Conservation (phyloP, 2,888 invertebrate genomes). For the Leptinotarsa haldemani region DNA sequence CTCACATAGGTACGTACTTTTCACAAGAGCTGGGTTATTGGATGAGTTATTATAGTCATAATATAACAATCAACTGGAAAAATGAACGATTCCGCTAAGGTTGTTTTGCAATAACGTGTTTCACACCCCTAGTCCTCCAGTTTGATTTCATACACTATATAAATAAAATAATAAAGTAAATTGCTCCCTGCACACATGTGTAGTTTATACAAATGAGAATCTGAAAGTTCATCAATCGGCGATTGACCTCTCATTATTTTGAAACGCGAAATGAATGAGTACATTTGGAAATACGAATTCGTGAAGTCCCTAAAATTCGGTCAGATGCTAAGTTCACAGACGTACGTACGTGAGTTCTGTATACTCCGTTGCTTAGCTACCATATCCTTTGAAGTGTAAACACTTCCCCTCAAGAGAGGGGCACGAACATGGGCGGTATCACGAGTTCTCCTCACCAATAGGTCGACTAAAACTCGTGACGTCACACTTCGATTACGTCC, state of each 20-base stretch:
- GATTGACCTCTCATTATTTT: constrained; percentile 13
- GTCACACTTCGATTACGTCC: constrained; percentile 59
- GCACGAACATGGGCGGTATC: constrained; percentile 55
- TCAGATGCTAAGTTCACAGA: constrained; percentile 35
- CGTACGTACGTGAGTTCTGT: constrained; percentile 52
- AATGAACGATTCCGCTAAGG: no score
- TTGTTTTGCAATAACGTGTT: no score
- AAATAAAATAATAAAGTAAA: no score
- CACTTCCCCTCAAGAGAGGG: constrained; percentile 65
- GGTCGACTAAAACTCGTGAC: constrained; percentile 56
- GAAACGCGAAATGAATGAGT: constrained; percentile 7
- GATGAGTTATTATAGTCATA: no score
- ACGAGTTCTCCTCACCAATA: constrained; percentile 57
- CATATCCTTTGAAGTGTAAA: constrained; percentile 65
- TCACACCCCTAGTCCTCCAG: no score
- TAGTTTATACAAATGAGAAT: neutral
- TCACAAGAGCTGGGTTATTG: no score
- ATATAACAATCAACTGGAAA: no score
- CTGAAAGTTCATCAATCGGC: constrained; percentile 10
- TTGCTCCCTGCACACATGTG: neutral
- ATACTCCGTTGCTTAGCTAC: constrained; percentile 67
- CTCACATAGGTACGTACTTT: no score
- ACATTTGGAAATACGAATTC: constrained; percentile 1
- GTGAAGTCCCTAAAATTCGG: constrained; percentile 30
- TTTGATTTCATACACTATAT: no score